phyloP scores from a whole-genome alignment of 2,113 vertebrate genomes.

The Furnarius figulus region DNA sequence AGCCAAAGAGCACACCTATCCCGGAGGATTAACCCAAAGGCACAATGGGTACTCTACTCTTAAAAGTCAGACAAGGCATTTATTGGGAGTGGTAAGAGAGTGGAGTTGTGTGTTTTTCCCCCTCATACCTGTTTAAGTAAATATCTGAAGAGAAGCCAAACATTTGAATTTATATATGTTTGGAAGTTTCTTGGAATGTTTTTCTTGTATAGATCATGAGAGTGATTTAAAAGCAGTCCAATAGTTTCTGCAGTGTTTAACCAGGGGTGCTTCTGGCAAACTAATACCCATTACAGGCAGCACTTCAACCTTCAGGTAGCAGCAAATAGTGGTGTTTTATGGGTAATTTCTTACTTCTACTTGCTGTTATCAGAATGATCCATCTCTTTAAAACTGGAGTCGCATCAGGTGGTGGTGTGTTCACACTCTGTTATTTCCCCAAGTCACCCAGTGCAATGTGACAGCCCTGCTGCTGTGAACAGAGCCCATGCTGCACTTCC shows the following conservation, averaged over 20 bases:
- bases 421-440: neutral
- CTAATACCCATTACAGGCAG: neutral
- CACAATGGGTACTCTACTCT: neutral
- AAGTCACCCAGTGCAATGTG: neutral
- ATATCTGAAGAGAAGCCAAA: neutral
- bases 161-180: neutral
- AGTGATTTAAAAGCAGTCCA: neutral
- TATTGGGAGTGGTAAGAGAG: neutral
- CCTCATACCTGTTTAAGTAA: neutral
- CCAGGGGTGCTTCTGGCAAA: neutral
- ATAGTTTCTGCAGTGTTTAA: conserved; percentile 2
- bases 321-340: neutral
- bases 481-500: neutral
- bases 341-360: conserved; percentile 16
- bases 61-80: neutral
- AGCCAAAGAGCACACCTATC: neutral
- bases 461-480: neutral
- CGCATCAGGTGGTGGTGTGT: neutral
- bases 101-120: neutral
- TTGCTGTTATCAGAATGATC: conserved; percentile 28
- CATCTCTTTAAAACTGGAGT: conserved; percentile 18
- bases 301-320: neutral
- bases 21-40: neutral
- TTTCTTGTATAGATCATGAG: neutral
- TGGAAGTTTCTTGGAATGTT: neutral